phyloP scores from a whole-genome alignment of 2,797 vertebrate species.

The Euphonia xanthogaster region DNA sequence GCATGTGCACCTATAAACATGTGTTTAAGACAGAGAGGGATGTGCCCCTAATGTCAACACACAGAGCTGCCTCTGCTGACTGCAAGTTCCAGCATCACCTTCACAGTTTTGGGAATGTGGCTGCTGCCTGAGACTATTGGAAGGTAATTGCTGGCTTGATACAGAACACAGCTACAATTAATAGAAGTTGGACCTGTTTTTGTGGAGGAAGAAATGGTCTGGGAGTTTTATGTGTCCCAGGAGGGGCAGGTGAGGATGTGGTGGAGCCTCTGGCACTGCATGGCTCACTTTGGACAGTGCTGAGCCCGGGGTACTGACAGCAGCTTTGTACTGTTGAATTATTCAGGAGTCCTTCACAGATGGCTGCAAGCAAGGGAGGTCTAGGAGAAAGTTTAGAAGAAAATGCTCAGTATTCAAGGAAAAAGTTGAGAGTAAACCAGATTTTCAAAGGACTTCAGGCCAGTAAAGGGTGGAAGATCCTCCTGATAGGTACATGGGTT shows the following conservation, averaged over 20 bases:
- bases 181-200: background rate
- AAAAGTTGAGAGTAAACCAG: background rate
- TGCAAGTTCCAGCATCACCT: background rate
- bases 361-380: background rate
- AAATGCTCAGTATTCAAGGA: background rate
- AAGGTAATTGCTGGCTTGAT: background rate
- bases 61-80: background rate
- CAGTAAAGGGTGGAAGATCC: background rate
- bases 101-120: background rate
- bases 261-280: background rate
- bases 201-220: background rate
- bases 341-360: conserved; percentile 42
- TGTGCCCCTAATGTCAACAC: background rate
- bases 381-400: background rate
- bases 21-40: background rate
- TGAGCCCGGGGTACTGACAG: background rate
- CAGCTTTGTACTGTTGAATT: background rate
- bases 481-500: rapidly evolving
- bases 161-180: background rate
- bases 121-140: background rate
- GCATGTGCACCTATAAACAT: background rate
- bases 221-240: background rate
- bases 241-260: background rate
- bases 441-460: background rate
- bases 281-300: background rate